Evolutionary conservation across 2,797 vertebrate species (phyloP), one percentile per base, ranked within the genome.

Genomic region (Smutsia gigantea): DNA sequence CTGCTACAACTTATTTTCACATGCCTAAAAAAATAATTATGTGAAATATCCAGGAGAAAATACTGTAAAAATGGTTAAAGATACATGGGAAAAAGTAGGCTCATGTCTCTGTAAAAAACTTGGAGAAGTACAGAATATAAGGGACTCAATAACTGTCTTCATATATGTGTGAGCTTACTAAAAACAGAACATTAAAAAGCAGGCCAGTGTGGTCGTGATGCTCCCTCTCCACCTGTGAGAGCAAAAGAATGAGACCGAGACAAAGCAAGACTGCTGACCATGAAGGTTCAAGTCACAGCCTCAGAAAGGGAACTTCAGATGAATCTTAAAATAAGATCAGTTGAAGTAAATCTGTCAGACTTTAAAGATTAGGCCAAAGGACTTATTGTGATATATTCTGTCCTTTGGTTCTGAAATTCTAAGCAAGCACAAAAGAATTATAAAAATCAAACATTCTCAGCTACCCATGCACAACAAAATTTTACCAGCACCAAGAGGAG

Each of bases 311-410:
- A 82, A 51, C 86, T 87, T 68, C n/a, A 21, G 42, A 92, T 29
- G 53, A 14, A 57, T 27, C 31, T 90, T 59, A 79, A 79, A 94
- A 64, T 59, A 68, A 91, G 57, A 53, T 49, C 10, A 46, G 42
- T 46, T 84, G 53, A 84, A 42, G 66, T 82, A 69, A 91, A 86
- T 29, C 14, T 75, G 66, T 75, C 61, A 84, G 46, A 64, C 25
- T 57, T 59, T 93, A 57, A 86, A 93, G 74, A 93, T 29, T 21
- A 93, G 57, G 53, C 23, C 72, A 69, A 87, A 92, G 31, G 71
- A 94, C 55, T 9, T 84, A 53, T 71, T 79, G 27, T 7, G 77
- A 55, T 42, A 66, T 55, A 51, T 27, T 84, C 8, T 89, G 39
- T 49, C 34, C 5, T 18, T 5, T 25, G 25, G 46, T 75, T 82